Base-by-base conservation (phyloP, 2,113 vertebrate genomes). In the Brienomyrus brachyistius region DNA sequence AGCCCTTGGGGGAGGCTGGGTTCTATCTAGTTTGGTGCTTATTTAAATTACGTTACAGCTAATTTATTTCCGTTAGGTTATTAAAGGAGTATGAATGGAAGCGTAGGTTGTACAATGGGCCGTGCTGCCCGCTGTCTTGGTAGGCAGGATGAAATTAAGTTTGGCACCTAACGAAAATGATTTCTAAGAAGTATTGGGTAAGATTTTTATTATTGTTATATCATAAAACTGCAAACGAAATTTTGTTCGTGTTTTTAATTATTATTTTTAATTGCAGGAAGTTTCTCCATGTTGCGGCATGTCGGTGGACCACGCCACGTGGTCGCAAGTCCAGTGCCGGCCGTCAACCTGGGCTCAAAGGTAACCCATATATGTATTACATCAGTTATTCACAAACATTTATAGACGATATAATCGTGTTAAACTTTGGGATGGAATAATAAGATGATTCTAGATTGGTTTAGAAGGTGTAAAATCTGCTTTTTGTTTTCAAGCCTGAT, bases 351-450 rank as follows among this genome's bases (percentile, higher is more conserved):
- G 50, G 74, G 23, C 77, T 10, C 19, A 52, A 4, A 82, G 80
- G 89, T 89, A 84, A 83, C 3, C 50, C 23, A 15, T 19, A 15
- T 19, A 70, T 70, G n/a, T 31, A 27, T 70, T 70, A 4, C 27
- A 4, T 1, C 0, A 27, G 9, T 1, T 3, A 9, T 21, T 13
- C 51, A 52, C 35, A n/a, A 83, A 2, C 4, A 8, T 62, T n/a
- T 85, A 50, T 88, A 92, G 74, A 56, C 92, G 91, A 94, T 94
- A 92, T 77, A 89, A 21, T 88, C 90, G 93, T 91, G 93, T 93
- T 94, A 93, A 92, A 94, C 92, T 93, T 93, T 92, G 93, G 94
- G 94, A 88, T 56, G 1, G 31, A 40, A 90, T 94, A 93, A 94
- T 8, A 88, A 85, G 4, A 7, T 13, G 31, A 40, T 77, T 8